Percentiles rank a stretch among this genome's conserved stretches.
Evolutionary conservation across 2,797 vertebrate genomes (phyloP).

Genomic region (Leptoclinus maculatus): DNA sequence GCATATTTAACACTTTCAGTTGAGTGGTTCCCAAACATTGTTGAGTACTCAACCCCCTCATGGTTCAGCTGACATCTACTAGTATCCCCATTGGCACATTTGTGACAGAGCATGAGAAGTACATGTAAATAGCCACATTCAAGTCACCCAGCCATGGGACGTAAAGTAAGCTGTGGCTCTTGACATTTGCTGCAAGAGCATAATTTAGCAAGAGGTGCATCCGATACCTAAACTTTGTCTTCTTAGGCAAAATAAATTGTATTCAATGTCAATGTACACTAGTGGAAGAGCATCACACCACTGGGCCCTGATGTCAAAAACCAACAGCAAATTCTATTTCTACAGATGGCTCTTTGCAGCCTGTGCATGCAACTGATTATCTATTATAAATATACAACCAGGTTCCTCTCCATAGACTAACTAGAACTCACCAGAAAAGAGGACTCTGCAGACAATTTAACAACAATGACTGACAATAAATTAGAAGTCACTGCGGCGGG

Average conservation of each 20-base stretch:
- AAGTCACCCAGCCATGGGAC: not conserved
- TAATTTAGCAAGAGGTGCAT: not conserved
- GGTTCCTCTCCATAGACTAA: not conserved
- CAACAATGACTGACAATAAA: no score
- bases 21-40: not conserved
- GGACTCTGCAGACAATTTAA: not conserved
- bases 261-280: not conserved
- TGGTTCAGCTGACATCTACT: not conserved
- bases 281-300: not conserved
- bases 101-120: not conserved
- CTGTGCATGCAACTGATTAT: not conserved
- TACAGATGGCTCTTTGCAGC: not conserved
- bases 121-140: not conserved
- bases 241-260: not conserved
- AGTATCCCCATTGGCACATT: not conserved
- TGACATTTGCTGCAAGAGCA: not conserved
- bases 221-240: not conserved
- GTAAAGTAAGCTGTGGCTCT: not conserved
- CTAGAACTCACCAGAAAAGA: not conserved
- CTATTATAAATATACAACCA: not conserved
- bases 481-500: not conserved
- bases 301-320: not conserved
- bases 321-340: not conserved
- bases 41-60: not conserved
- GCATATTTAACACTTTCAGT: slow-evolving; percentile 16